Conservation (phyloP, 1,140 invertebrate genomes). For the Chionoecetes opilio region DNA sequence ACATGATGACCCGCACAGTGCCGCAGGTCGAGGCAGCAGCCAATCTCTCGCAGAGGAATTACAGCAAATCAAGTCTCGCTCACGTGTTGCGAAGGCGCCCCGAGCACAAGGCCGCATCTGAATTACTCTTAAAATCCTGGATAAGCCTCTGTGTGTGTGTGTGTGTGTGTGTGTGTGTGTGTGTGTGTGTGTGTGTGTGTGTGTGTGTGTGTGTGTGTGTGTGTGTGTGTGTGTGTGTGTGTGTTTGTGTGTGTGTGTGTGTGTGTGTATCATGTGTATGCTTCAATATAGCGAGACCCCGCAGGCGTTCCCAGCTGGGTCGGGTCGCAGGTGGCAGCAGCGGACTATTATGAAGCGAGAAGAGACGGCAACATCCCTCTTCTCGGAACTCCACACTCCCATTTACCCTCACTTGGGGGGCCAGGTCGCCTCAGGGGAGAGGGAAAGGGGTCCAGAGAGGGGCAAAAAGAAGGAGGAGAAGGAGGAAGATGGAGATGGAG, state of each 20-base stretch:
- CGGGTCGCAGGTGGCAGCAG: slow-evolving; percentile 32
- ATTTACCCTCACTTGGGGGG: slow-evolving; percentile 45
- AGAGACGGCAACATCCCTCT: background rate
- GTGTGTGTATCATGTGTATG: background rate
- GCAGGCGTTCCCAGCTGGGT: slow-evolving; percentile 7
- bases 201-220: background rate
- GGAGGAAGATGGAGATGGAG: background rate
- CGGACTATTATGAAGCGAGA: slow-evolving; percentile 42
- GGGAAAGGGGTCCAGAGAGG: background rate
- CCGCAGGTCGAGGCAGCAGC: no score
- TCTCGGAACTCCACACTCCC: slow-evolving; percentile 33
- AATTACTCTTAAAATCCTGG: no score
- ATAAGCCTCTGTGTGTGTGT: background rate
- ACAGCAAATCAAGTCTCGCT: background rate
- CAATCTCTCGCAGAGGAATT: no score
- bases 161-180: no score
- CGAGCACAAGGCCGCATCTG: background rate
- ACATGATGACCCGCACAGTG: no score
- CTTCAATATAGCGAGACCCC: background rate
- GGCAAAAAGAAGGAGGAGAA: background rate
- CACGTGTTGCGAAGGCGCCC: background rate
- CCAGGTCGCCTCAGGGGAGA: background rate
- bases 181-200: no score
- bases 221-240: slow-evolving; percentile 18
- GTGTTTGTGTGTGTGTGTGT: slow-evolving; percentile 2